Evolutionary conservation across 2,113 vertebrate species (phyloP).

Genomic region (Chamaea fasciata): DNA sequence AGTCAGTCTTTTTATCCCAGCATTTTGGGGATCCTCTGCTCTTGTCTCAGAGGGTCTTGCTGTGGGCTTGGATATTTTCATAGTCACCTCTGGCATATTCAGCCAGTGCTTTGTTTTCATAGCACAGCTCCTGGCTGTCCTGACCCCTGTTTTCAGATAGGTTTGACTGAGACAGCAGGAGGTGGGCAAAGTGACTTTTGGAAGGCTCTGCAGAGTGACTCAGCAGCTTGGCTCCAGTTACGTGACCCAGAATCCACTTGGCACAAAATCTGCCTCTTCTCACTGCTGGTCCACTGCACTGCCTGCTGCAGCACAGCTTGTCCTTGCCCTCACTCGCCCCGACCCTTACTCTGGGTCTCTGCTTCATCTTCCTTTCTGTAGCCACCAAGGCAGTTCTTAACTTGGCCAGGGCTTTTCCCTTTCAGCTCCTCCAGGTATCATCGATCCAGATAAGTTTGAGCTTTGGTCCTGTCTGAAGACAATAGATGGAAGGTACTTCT

Average conservation of each 20-base stretch:
- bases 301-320: not conserved
- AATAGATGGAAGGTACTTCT: not conserved
- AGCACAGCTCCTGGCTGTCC: not conserved
- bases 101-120: not conserved
- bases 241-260: constrained; percentile 42
- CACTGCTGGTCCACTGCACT: not conserved
- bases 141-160: not conserved
- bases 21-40: not conserved
- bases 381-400: not conserved
- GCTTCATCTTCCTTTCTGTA: not conserved
- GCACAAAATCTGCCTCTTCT: constrained; percentile 5
- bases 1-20: not conserved
- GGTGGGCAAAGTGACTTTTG: constrained; percentile 15
- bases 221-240: constrained; percentile 28
- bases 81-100: not conserved
- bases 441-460: not conserved
- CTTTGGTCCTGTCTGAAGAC: not conserved
- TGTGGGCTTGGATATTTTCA: not conserved
- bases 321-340: not conserved
- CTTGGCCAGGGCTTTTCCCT: not conserved
- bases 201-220: constrained; percentile 39
- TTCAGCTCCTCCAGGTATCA: not conserved
- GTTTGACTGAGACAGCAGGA: constrained; percentile 13
- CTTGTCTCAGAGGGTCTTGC: not conserved
- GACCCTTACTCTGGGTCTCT: not conserved